Percentiles rank a stretch among this genome's conserved stretches.
phyloP scores from a whole-genome alignment of 2,797 vertebrate genomes.

The Lagocephalus sceleratus region DNA sequence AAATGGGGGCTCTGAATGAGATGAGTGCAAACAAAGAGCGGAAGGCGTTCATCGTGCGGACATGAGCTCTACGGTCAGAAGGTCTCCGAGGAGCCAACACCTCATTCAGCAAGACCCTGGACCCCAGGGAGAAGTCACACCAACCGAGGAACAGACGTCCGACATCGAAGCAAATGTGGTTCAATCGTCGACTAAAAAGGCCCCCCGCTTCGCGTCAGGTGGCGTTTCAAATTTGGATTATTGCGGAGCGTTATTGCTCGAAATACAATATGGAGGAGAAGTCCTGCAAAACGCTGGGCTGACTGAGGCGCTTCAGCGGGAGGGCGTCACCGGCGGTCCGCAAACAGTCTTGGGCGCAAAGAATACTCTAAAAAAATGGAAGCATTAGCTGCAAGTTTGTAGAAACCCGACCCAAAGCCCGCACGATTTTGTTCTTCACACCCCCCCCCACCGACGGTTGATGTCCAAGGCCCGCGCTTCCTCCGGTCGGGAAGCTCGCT shows the following conservation, averaged over 20 bases:
- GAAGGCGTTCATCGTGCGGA: background rate
- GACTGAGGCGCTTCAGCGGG: conserved; percentile 8
- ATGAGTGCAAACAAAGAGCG: background rate
- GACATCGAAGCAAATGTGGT: no score
- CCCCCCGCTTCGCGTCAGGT: background rate
- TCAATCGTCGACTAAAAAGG: conserved; percentile 20
- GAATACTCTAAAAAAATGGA: conserved; percentile 39
- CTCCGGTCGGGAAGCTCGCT: conserved; percentile 35
- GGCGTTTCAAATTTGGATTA: conserved; percentile 36
- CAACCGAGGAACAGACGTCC: no score
- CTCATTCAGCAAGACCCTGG: background rate
- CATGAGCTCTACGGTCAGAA: background rate
- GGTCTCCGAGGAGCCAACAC: background rate
- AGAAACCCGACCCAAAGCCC: conserved; percentile 23
- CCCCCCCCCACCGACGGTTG: conserved; percentile 11
- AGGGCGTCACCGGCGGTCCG: conserved; percentile 33
- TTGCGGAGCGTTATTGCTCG: conserved; percentile 63
- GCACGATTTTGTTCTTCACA: no score
- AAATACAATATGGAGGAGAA: conserved; percentile 50
- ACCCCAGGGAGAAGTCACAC: no score
- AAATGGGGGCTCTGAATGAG: background rate
- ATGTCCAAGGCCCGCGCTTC: no score
- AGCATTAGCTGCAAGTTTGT: conserved; percentile 58
- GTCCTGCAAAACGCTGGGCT: conserved; percentile 20
- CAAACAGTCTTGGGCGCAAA: conserved; percentile 49